phyloP scores from a whole-genome alignment of 35 echinoderm and acorn worm genomes.

The Acanthaster planci region DNA sequence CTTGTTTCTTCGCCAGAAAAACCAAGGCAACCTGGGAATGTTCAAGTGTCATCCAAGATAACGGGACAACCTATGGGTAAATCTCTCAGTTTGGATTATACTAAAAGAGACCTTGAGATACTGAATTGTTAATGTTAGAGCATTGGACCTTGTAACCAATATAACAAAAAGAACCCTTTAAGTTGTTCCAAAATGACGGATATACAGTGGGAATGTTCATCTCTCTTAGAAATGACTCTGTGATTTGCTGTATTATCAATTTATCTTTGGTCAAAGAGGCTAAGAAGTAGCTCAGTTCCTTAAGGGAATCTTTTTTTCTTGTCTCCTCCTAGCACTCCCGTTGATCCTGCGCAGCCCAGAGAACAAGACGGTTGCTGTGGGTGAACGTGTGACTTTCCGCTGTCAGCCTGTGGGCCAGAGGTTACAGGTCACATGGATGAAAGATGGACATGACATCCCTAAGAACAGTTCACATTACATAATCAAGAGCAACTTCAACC shows the following conservation, averaged over 20 bases:
- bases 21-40: not conserved
- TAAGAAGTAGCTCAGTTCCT: not conserved
- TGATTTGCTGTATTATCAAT: not conserved
- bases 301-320: not conserved
- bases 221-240: conserved; percentile 6
- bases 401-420: not conserved
- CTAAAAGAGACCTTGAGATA: too few relatives aligned
- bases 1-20: not conserved
- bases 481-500: not conserved
- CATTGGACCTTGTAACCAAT: too few relatives aligned
- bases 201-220: not conserved
- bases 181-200: too few relatives aligned
- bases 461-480: not conserved
- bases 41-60: not conserved
- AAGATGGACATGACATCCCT: not conserved
- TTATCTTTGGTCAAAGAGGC: not conserved
- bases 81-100: not conserved
- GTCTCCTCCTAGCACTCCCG: not conserved
- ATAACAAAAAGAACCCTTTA: too few relatives aligned
- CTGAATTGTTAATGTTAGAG: too few relatives aligned
- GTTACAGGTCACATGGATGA: conserved; percentile 22
- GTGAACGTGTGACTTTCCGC: not conserved
- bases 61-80: too few relatives aligned
- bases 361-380: conserved; percentile 30
- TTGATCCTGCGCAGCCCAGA: conserved; percentile 2